Evolutionary conservation across 2,113 vertebrate genomes (phyloP).

Genomic region (Planiliza haematocheilus): DNA sequence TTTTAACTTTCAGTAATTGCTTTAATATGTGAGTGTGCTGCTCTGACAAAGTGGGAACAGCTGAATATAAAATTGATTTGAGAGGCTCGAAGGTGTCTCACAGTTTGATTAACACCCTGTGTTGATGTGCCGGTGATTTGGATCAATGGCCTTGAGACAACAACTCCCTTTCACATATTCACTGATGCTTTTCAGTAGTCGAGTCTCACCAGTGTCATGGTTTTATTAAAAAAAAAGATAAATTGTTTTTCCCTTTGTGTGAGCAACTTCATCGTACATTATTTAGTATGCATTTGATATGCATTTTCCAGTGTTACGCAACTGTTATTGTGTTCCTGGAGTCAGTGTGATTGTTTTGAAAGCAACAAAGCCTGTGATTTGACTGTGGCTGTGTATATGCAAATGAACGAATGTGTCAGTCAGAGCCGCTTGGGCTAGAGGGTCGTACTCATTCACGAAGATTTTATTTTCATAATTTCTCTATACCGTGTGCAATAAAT

Average conservation of each 20-base stretch:
- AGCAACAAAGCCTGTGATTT: constrained; percentile 32
- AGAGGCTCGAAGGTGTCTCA: constrained; percentile 50
- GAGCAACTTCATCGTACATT: not conserved
- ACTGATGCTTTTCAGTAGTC: constrained; percentile 15
- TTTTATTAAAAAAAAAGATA: constrained; percentile 14
- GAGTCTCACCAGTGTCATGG: not conserved
- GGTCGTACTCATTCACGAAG: constrained; percentile 16
- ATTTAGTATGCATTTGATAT: constrained; percentile 30
- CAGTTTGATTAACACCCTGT: constrained; percentile 45
- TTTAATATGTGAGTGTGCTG: constrained; percentile 54
- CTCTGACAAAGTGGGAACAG: constrained; percentile 36
- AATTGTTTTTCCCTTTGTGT: not conserved
- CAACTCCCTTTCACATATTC: constrained; percentile 13
- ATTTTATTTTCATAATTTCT: constrained; percentile 11
- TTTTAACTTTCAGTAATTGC: constrained; percentile 36
- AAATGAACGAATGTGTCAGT: constrained; percentile 44
- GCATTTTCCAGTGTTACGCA: constrained; percentile 18
- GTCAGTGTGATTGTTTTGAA: constrained; percentile 51
- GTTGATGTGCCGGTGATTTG: constrained; percentile 29
- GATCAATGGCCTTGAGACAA: constrained; percentile 25
- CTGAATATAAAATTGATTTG: constrained; percentile 62
- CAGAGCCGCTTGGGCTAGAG: constrained; percentile 20
- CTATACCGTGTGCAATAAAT: not conserved
- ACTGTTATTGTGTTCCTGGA: constrained; percentile 32
- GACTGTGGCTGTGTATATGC: constrained; percentile 36